Evolutionary conservation across 2,888 invertebrate species (phyloP).

Genomic region (Acheta domesticus): DNA sequence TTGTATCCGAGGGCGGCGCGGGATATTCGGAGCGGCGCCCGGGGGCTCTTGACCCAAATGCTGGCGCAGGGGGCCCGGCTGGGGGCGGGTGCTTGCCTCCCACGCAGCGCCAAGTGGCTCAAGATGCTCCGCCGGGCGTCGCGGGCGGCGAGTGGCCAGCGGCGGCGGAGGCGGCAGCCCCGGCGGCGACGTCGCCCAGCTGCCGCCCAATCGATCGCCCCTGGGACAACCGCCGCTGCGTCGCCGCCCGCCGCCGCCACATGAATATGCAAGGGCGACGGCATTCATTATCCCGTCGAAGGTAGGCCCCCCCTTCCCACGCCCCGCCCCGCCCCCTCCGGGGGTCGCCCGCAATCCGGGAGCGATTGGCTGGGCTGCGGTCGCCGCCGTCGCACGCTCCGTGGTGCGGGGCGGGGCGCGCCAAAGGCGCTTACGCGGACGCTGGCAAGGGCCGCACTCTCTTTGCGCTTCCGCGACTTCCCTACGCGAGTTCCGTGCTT

Average conservation of each 20-base stretch:
- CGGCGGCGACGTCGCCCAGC: neutral
- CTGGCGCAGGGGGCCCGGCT: too few relatives aligned
- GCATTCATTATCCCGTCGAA: slow-evolving; percentile 7
- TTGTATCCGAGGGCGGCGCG: neutral
- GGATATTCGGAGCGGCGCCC: neutral
- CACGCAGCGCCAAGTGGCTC: too few relatives aligned
- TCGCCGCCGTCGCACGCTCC: too few relatives aligned
- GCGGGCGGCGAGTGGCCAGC: neutral
- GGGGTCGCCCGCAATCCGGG: neutral
- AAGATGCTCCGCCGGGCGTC: neutral
- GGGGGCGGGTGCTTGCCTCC: too few relatives aligned
- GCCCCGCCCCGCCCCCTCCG: neutral
- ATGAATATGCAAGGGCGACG: neutral
- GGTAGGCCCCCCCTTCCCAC: neutral
- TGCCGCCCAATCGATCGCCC: neutral
- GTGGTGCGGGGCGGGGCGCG: too few relatives aligned
- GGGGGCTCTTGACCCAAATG: too few relatives aligned
- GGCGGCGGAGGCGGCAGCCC: too few relatives aligned
- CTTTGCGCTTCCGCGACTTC: too few relatives aligned
- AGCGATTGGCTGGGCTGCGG: neutral
- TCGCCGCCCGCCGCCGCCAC: neutral
- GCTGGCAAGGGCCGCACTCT: too few relatives aligned
- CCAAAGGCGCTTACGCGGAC: too few relatives aligned
- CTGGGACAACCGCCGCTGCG: neutral
- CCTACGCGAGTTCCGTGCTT: too few relatives aligned